phyloP scores from a whole-genome alignment of 2,113 vertebrate species.

The Dromiciops gliroides region DNA sequence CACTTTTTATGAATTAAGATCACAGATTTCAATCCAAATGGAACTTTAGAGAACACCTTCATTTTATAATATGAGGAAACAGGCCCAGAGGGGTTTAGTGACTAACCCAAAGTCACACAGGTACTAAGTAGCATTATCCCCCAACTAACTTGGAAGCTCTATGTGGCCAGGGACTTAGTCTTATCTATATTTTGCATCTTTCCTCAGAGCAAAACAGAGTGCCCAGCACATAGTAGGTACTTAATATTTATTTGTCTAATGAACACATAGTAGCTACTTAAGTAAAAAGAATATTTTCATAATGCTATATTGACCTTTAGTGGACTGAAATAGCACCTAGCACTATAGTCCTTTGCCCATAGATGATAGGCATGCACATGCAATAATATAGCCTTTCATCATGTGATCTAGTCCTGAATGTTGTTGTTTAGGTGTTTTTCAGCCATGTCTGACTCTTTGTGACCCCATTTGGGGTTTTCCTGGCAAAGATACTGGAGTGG shows the following conservation, averaged over 20 bases:
- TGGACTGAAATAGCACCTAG: neutral
- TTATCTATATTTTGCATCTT: neutral
- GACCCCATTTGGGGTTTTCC: neutral
- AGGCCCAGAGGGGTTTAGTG: neutral
- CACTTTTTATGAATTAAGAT: neutral
- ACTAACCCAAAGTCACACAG: neutral
- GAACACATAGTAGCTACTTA: neutral
- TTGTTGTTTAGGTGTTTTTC: neutral
- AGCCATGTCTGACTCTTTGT: neutral
- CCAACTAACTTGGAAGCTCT: neutral
- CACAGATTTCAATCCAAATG: neutral
- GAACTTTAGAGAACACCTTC: neutral
- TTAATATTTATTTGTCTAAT: neutral
- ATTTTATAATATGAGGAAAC: neutral
- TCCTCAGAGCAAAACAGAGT: neutral
- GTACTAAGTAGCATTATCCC: neutral
- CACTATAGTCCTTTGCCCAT: neutral
- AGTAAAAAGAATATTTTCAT: neutral
- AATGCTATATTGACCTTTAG: neutral
- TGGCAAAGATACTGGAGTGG: too few species aligned
- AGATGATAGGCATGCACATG: neutral
- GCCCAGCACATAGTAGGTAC: neutral
- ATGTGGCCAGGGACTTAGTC: neutral
- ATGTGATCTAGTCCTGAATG: neutral
- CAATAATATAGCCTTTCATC: neutral